Evolutionary conservation across 2,888 invertebrate genomes (phyloP).

Genomic region (Tridacna crocea): DNA sequence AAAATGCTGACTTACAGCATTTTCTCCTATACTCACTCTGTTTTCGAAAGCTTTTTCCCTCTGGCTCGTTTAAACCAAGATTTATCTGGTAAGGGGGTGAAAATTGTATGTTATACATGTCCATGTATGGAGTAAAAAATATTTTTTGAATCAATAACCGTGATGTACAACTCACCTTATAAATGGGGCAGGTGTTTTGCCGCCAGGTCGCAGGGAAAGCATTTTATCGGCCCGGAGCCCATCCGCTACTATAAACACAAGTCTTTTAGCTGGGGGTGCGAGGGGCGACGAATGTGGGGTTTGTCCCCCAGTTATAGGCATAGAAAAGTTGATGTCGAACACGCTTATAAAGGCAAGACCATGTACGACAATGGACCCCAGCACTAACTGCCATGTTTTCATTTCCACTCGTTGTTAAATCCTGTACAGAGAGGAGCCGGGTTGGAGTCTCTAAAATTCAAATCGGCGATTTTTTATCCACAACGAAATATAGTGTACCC

Average conservation of each 20-base stretch:
- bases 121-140: no score
- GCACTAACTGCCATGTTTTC: constrained; percentile 27
- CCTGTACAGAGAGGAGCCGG: not conserved
- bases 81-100: no score
- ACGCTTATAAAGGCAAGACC: constrained; percentile 33
- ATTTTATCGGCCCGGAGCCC: constrained; percentile 59
- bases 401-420: constrained; percentile 11
- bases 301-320: constrained; percentile 26
- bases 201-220: constrained; percentile 41
- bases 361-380: constrained; percentile 33
- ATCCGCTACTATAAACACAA: constrained; percentile 60
- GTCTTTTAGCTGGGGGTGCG: constrained; percentile 47
- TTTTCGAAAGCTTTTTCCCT: no score
- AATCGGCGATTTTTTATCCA: not conserved
- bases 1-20: no score
- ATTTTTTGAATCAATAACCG: no score
- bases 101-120: no score
- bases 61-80: no score
- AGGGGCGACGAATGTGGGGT: constrained; percentile 37
- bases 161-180: constrained; percentile 31
- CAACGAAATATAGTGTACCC: not conserved
- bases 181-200: constrained; percentile 49
- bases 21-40: no score
- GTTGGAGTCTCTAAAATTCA: not conserved
- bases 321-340: constrained; percentile 44